These are phyloP conservation scores for Schizaphis graminum DNA, from an alignment of 2,888 invertebrate species.

Conservation along the genomic window DNA sequence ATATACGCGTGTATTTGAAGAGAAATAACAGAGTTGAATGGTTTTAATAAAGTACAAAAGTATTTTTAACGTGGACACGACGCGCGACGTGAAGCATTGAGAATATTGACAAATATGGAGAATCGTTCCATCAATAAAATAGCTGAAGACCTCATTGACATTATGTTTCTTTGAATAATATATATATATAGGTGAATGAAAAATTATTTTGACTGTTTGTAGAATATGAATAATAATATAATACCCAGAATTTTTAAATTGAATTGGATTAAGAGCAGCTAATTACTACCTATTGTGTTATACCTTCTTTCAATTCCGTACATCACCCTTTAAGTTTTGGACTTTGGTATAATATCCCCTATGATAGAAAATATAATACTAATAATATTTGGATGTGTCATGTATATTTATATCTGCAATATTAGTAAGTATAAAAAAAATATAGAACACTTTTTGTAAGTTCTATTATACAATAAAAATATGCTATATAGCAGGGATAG, in stretches of 20 bases:
- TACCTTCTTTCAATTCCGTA: not conserved
- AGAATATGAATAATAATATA: not conserved
- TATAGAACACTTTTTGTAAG: not conserved
- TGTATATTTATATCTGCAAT: not conserved
- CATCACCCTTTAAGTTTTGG: not conserved
- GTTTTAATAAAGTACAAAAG: not conserved
- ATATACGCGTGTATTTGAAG: not conserved
- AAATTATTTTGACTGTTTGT: not conserved
- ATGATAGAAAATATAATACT: not conserved
- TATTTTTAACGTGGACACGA: not conserved
- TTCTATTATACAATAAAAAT: not conserved
- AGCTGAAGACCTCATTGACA: not conserved
- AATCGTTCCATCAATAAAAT: not conserved
- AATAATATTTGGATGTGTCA: not conserved
- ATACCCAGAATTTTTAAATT: not conserved
- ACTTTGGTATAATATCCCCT: not conserved
- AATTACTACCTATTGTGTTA: not conserved
- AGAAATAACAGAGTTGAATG: not conserved
- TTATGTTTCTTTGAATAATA: not conserved
- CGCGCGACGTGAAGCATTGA: not conserved
- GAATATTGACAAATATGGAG: not conserved
- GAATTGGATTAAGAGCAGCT: not conserved
- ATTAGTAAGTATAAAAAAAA: not conserved
- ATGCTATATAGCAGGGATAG: not conserved
- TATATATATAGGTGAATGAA: not conserved